Conservation (phyloP, 2,113 vertebrate genomes). For the Phaetusa simplex region DNA sequence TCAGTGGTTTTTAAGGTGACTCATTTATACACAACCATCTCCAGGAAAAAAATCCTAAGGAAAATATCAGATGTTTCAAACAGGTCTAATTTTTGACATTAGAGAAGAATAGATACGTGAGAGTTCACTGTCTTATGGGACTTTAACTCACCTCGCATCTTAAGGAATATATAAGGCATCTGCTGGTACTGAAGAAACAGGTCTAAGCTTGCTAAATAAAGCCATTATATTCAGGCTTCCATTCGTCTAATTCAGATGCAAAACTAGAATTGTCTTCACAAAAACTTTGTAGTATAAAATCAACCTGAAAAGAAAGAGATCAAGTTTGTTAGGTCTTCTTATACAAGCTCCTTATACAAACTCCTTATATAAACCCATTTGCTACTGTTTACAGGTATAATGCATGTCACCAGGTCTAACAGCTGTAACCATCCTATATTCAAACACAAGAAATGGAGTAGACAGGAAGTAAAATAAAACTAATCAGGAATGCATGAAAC, state of each 20-base stretch:
- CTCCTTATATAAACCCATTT: not conserved
- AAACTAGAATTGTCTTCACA: not conserved
- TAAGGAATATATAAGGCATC: not conserved
- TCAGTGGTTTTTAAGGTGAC: not conserved
- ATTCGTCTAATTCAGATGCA: not conserved
- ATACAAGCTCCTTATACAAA: not conserved
- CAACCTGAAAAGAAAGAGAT: not conserved
- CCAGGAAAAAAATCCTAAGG: not conserved
- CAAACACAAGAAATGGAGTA: not conserved
- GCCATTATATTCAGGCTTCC: not conserved
- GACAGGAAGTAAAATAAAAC: not conserved
- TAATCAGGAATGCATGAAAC: not conserved
- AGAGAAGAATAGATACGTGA: not conserved
- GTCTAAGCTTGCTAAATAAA: not conserved
- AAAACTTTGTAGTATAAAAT: not conserved
- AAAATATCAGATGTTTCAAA: not conserved
- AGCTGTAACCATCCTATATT: not conserved
- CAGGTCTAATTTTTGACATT: not conserved
- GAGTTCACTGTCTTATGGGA: not conserved
- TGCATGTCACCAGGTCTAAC: not conserved
- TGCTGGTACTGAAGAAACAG: not conserved
- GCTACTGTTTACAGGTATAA: not conserved
- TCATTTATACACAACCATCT: not conserved
- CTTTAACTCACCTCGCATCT: not conserved
- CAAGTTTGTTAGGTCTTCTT: not conserved